These are phyloP conservation scores for Crocidura indochinensis DNA, from an alignment of 2,797 vertebrate species.

Conservation along the genomic window DNA sequence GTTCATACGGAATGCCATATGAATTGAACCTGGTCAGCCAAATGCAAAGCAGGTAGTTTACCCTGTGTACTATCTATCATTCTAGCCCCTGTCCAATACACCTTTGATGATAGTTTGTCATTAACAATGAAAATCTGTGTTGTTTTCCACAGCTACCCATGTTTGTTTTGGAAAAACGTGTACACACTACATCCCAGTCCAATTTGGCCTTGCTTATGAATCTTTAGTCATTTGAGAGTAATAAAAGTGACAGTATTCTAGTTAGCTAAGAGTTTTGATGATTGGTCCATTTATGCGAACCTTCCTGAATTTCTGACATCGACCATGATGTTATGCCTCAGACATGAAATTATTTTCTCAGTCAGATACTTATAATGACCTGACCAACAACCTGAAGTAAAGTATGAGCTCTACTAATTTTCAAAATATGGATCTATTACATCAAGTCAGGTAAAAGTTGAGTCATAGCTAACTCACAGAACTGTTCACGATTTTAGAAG, in stretches of 20 bases:
- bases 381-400: not conserved
- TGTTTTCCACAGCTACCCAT: constrained; percentile 24
- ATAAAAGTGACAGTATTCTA: not conserved
- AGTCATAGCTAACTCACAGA: not conserved
- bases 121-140: constrained; percentile 57
- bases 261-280: not conserved
- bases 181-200: not conserved
- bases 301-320: constrained; percentile 14
- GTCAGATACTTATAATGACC: not conserved
- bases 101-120: constrained; percentile 68
- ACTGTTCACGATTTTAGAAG: too few species aligned
- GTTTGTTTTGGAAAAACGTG: not conserved
- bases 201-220: not conserved
- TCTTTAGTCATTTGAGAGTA: not conserved
- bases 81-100: constrained; percentile 53
- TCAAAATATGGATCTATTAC: too few species aligned
- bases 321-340: not conserved
- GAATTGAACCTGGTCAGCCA: too few species aligned
- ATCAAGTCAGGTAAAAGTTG: not conserved
- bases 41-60: too few species aligned
- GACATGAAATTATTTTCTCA: not conserved
- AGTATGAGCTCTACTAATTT: not conserved
- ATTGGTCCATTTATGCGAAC: not conserved
- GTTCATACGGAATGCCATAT: too few species aligned
- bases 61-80: too few species aligned